These are phyloP conservation scores for Macrotis lagotis DNA, from an alignment of 2,113 vertebrate genomes.

Conservation along the genomic window DNA sequence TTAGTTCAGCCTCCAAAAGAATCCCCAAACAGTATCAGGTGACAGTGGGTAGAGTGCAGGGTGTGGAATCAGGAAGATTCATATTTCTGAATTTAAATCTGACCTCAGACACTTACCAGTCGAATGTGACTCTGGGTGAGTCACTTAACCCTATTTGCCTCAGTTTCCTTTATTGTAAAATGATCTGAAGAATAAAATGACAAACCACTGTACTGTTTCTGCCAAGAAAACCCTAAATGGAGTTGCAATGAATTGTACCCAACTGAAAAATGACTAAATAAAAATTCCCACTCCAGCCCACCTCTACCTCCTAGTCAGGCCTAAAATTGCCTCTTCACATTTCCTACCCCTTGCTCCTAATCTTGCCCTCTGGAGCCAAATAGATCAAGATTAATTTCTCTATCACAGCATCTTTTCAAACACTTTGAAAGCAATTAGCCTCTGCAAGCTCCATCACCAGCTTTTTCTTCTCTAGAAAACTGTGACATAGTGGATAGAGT, in stretches of 20 bases:
- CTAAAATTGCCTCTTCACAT: background rate
- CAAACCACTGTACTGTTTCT: no score
- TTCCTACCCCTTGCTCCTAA: background rate
- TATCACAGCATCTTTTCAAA: background rate
- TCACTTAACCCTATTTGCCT: background rate
- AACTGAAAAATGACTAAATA: no score
- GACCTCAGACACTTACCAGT: background rate
- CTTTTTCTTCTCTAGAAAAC: background rate
- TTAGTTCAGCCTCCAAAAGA: background rate
- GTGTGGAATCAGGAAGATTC: background rate
- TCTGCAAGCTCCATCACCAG: background rate
- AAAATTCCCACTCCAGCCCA: background rate
- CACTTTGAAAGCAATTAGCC: background rate
- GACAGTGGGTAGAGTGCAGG: background rate
- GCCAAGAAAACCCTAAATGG: no score
- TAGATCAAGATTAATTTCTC: background rate
- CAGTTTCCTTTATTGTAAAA: no score
- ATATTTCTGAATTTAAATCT: background rate
- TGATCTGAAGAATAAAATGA: no score
- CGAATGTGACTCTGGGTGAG: background rate
- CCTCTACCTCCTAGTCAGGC: background rate
- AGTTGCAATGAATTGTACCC: no score
- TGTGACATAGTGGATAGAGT: background rate
- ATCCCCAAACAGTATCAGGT: background rate
- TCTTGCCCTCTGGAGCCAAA: background rate